Conservation (phyloP, 2,113 vertebrate genomes). For the Pygoscelis adeliae region DNA sequence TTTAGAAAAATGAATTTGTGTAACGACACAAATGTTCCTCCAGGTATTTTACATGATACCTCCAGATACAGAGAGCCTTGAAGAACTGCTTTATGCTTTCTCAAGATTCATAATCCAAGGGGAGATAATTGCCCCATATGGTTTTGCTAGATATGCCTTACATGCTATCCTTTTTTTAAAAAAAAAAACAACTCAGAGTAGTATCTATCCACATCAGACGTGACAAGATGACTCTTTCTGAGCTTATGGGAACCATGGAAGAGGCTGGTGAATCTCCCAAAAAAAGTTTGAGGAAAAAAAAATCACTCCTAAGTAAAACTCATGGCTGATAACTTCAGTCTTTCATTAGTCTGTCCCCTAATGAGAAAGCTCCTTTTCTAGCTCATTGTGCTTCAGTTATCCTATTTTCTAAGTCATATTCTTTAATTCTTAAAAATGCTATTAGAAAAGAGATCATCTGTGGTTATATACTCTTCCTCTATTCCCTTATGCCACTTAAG, state of each 20-base stretch:
- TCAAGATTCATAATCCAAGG: slow-evolving; percentile 24
- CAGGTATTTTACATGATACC: slow-evolving; percentile 46
- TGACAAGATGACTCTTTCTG: neutral
- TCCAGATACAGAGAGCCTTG: slow-evolving; percentile 17
- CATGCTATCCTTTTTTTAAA: neutral
- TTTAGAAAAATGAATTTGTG: slow-evolving; percentile 55
- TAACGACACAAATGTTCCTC: slow-evolving; percentile 23
- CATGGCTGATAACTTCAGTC: neutral
- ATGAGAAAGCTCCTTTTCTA: slow-evolving; percentile 70
- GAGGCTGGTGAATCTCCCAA: neutral
- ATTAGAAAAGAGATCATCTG: slow-evolving; percentile 70
- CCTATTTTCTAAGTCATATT: slow-evolving; percentile 66
- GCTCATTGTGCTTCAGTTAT: slow-evolving; percentile 69
- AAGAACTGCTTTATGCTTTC: slow-evolving; percentile 16
- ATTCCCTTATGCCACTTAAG: slow-evolving; percentile 74
- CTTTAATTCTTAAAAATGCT: slow-evolving; percentile 74
- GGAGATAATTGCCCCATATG: slow-evolving; percentile 5
- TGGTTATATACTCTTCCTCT: slow-evolving; percentile 68
- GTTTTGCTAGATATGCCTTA: neutral
- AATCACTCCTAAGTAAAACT: neutral
- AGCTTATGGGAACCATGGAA: neutral
- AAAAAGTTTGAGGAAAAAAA: neutral
- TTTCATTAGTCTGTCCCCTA: slow-evolving; percentile 46
- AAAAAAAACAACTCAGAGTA: neutral
- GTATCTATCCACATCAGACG: neutral